phyloP scores from a whole-genome alignment of 2,888 invertebrate species.

The Sabellastarte sp. region DNA sequence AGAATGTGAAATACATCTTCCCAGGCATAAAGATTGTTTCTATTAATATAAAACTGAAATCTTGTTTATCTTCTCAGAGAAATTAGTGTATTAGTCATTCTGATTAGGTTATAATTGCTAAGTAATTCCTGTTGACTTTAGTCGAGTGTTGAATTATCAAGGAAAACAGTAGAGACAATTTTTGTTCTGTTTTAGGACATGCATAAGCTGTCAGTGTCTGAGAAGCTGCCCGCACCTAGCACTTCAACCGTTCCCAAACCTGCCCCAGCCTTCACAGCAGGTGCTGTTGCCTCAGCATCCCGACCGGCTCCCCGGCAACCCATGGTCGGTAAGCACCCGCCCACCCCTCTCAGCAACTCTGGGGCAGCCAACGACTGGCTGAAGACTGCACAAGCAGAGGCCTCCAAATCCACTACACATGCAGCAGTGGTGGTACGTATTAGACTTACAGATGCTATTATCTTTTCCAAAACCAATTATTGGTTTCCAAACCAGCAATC shows the following conservation, averaged over 20 bases:
- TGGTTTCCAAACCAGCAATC: too few relatives aligned
- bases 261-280: neutral
- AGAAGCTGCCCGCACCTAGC: neutral
- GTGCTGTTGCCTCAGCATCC: neutral
- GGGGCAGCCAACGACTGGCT: slow-evolving; percentile 51
- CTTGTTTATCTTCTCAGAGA: too few relatives aligned
- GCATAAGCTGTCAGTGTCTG: neutral
- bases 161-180: too few relatives aligned
- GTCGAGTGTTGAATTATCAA: too few relatives aligned
- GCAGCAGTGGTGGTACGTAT: slow-evolving; percentile 47
- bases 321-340: neutral
- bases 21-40: too few relatives aligned
- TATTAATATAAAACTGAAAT: too few relatives aligned
- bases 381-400: slow-evolving; percentile 43
- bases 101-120: too few relatives aligned
- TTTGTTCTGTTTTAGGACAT: neutral
- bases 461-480: too few relatives aligned
- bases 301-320: neutral
- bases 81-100: too few relatives aligned
- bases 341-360: slow-evolving; percentile 26
- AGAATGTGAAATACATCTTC: too few relatives aligned
- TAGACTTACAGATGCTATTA: too few relatives aligned
- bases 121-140: too few relatives aligned
- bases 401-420: slow-evolving; percentile 35
- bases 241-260: neutral